Evolutionary conservation across 2,113 vertebrate species (phyloP), one percentile per base, ranked within the genome.

Genomic region (Parus major): DNA sequence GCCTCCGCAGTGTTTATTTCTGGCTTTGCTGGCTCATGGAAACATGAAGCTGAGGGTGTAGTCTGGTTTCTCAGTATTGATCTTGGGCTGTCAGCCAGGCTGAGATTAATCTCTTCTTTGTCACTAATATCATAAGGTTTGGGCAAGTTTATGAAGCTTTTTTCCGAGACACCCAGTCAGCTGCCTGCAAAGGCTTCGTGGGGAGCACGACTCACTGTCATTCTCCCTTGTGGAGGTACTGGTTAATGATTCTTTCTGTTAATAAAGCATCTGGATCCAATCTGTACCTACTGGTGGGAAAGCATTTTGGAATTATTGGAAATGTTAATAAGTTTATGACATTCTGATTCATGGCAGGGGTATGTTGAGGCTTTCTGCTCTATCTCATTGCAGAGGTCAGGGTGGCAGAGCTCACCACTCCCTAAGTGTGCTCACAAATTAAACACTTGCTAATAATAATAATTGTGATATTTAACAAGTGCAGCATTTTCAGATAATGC

Each of bases 211-310:
- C 76, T 93, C 2, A 0, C 88, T 93, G 78, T 65, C 24, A 2
- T 59, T 68, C 82, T 59, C 86, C 91, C 81, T 66, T 15, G 19
- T 53, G 71, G 93, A 93, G 88, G 94, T 79, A 42, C 76, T 83
- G 75, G 41, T 85, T 95, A 70, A 95, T 90, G 79, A 65, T 57
- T 94, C 82, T 79, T 84, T 65, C 95, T 77, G 29, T 69, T 95
- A 90, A 94, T 95, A 87, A 85, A 91, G 93, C 96, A 97, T 97
- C 96, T 97, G 97, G 95, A 94, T 97, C 93, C 93, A 96, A 97
- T 97, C 94, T 97, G 92, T 93, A 94, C 95, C 96, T 93, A 96
- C 95, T 91, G 88, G 95, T 94, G 94, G 95, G 95, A 91, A 92
- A 92, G 75, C 86, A 90, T 88, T 97, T 82, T 81, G 90, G 95